Conservation (phyloP, 2,888 invertebrate genomes). For the Campoplex nolae region DNA sequence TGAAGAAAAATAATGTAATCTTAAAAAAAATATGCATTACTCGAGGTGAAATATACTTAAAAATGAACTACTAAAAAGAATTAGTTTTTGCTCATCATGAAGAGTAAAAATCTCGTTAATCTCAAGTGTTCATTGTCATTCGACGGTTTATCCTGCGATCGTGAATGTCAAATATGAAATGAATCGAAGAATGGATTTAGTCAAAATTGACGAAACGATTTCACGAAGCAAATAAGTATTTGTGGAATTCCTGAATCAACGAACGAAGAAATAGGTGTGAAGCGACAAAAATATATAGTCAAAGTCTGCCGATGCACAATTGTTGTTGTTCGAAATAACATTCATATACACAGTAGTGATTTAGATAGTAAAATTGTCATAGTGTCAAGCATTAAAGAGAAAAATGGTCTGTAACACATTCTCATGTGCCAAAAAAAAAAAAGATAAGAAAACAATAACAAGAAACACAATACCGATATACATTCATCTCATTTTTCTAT, state of each 20-base stretch:
- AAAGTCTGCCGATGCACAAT: conserved; percentile 59
- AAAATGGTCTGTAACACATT: conserved; percentile 84
- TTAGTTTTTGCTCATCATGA: not conserved
- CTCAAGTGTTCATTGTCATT: conserved; percentile 1
- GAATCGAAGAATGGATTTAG: not conserved
- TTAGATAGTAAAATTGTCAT: conserved; percentile 60
- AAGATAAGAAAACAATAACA: conserved; percentile 1
- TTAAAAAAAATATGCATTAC: not conserved
- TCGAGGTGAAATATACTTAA: not conserved
- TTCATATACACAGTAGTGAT: conserved; percentile 54
- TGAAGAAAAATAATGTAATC: not conserved
- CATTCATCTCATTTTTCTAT: conserved; percentile 75
- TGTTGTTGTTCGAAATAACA: conserved; percentile 53
- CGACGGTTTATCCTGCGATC: not conserved
- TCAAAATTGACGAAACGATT: not conserved
- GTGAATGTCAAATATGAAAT: not conserved
- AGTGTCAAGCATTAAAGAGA: conserved; percentile 76
- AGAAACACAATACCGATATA: not conserved
- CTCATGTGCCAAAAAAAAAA: conserved; percentile 78
- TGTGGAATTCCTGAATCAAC: not conserved
- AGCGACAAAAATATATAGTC: conserved; percentile 1
- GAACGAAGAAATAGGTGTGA: conserved; percentile 1
- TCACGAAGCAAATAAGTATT: not conserved
- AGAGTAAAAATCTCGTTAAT: not conserved
- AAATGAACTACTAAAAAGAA: not conserved